These are phyloP conservation scores for Dipus sagitta DNA, from an alignment of 2,797 vertebrate genomes.

Conservation along the genomic window DNA sequence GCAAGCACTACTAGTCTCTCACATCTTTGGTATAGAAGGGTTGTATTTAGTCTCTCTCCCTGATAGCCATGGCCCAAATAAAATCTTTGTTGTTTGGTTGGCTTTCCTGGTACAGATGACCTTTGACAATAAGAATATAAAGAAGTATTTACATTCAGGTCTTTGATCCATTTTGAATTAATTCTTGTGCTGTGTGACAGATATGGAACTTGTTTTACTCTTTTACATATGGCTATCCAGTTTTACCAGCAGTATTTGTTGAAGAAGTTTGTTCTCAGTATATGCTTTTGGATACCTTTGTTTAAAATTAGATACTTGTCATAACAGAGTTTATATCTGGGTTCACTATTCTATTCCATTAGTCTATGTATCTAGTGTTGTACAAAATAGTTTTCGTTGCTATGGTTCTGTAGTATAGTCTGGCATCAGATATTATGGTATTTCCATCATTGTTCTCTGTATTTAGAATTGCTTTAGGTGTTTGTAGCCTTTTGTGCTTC, in stretches of 20 bases:
- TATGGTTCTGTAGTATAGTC: not conserved
- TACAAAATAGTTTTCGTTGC: not conserved
- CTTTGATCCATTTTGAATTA: not conserved
- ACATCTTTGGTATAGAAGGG: not conserved
- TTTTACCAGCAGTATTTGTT: not conserved
- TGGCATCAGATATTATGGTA: not conserved
- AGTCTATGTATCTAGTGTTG: not conserved
- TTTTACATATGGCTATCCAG: not conserved
- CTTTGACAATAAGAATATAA: conserved; percentile 6
- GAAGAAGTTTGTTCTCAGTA: not conserved
- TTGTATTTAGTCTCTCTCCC: not conserved
- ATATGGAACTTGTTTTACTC: not conserved
- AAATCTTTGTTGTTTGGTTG: not conserved
- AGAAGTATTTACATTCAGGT: not conserved
- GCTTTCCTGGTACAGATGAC: not conserved
- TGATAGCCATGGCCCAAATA: not conserved
- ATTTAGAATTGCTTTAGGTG: not conserved
- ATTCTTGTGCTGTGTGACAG: not conserved
- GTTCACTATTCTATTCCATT: not conserved
- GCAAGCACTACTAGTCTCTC: not conserved
- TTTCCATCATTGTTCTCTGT: not conserved
- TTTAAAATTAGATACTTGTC: not conserved
- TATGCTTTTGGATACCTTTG: not conserved
- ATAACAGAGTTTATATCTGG: not conserved
- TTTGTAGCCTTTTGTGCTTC: not conserved